Conservation (phyloP, 2,113 vertebrate genomes). For the Takifugu flavidus region DNA sequence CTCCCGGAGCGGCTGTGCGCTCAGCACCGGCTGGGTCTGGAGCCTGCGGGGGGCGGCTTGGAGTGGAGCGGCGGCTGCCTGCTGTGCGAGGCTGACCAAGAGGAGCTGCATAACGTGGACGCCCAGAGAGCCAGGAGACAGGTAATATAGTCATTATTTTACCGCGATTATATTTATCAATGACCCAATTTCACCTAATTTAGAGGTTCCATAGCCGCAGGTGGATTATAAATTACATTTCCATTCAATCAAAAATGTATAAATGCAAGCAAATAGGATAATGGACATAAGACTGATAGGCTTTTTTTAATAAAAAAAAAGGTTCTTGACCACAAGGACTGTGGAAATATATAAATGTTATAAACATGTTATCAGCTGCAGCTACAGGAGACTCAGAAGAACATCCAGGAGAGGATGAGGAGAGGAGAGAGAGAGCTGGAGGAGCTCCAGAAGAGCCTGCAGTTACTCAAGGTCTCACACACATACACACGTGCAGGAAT, state of each 20-base stretch:
- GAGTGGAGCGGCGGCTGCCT: constrained; percentile 67
- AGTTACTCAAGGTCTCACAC: constrained; percentile 64
- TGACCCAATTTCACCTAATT: too few relatives aligned
- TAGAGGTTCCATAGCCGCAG: too few relatives aligned
- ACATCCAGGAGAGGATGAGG: constrained; percentile 48
- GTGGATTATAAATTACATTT: too few relatives aligned
- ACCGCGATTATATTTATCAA: too few relatives aligned
- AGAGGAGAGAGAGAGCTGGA: constrained; percentile 54
- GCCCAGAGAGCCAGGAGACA: constrained; percentile 82
- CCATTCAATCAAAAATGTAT: too few relatives aligned
- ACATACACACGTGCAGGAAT: constrained; percentile 4
- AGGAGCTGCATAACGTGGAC: constrained; percentile 75
- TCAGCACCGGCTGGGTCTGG: constrained; percentile 86
- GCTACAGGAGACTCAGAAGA: constrained; percentile 60
- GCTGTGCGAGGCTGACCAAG: constrained; percentile 66
- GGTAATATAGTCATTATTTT: constrained; percentile 58
- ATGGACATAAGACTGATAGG: too few relatives aligned
- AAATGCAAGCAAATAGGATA: too few relatives aligned
- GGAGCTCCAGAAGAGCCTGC: constrained; percentile 59
- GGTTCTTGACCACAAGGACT: too few relatives aligned
- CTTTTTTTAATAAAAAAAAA: too few relatives aligned
- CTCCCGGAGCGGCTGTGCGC: constrained; percentile 84
- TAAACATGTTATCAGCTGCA: constrained; percentile 42
- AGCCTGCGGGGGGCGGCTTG: constrained; percentile 78
- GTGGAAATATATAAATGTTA: too few relatives aligned